Percentiles rank a stretch among this genome's conserved stretches.
phyloP scores from a whole-genome alignment of 2,888 invertebrate genomes.

The Auanema sp. region DNA sequence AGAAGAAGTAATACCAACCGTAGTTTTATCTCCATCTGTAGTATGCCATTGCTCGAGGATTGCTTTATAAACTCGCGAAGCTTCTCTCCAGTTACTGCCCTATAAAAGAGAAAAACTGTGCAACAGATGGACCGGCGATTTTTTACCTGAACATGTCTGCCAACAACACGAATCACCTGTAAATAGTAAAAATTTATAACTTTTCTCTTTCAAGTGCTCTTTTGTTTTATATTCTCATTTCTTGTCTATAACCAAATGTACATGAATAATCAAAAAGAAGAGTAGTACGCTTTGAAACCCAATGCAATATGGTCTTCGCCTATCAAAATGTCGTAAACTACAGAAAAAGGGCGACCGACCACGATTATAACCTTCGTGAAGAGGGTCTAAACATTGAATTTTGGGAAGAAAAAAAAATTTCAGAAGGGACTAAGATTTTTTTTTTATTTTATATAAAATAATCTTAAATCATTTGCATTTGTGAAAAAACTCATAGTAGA shows the following conservation, averaged over 20 bases:
- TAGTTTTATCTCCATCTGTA: slow-evolving; percentile 19
- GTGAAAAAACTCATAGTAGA: too few species aligned
- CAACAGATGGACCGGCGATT: neutral
- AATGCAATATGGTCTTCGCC: slow-evolving; percentile 21
- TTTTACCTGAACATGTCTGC: slow-evolving; percentile 86
- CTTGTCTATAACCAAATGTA: too few species aligned
- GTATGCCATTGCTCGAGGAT: slow-evolving; percentile 73
- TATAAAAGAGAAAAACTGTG: slow-evolving; percentile 64
- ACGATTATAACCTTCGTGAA: neutral
- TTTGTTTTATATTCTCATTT: too few species aligned
- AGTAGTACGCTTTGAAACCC: too few species aligned
- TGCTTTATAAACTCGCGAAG: slow-evolving; percentile 89
- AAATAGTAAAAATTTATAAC: slow-evolving; percentile 11
- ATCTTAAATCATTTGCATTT: too few species aligned
- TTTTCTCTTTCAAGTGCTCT: too few species aligned
- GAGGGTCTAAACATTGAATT: too few species aligned
- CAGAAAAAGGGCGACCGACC: slow-evolving; percentile 17
- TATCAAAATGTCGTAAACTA: slow-evolving; percentile 25
- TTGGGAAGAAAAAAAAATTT: too few species aligned
- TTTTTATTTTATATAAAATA: too few species aligned
- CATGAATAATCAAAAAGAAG: too few species aligned
- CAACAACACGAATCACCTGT: slow-evolving; percentile 81
- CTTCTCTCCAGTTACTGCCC: slow-evolving; percentile 90
- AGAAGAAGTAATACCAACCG: neutral
- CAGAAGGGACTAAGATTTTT: too few species aligned